Percentiles rank a stretch among this genome's conserved stretches.
phyloP scores from a whole-genome alignment of 2,888 invertebrate species.

The Linyphia triangularis region DNA sequence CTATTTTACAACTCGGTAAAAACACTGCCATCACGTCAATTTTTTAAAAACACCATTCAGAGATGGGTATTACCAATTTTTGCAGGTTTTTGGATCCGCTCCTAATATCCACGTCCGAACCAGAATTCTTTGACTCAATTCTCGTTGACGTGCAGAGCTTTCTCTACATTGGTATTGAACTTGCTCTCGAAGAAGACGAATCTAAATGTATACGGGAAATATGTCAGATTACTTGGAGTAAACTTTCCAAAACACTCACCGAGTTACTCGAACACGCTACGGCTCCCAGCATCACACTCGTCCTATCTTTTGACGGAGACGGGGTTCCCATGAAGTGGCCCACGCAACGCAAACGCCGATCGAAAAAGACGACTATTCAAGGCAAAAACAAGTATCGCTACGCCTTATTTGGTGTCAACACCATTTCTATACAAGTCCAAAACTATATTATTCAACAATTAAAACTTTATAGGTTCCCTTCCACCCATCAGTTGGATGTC shows the following conservation, averaged over 20 bases:
- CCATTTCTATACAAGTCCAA: constrained; percentile 1
- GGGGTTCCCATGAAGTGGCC: constrained; percentile 60
- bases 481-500: background rate
- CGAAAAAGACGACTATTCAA: background rate
- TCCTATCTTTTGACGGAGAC: constrained; percentile 22
- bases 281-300: background rate
- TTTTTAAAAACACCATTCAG: too few species aligned
- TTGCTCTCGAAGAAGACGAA: background rate
- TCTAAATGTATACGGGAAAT: background rate
- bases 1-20: too few species aligned
- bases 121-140: constrained; percentile 19
- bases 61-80: constrained; percentile 23
- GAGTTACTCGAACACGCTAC: background rate
- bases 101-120: background rate
- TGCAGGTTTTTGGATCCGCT: constrained; percentile 13
- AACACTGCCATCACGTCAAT: too few species aligned
- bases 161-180: background rate
- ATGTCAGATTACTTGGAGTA: background rate
- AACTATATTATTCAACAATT: background rate
- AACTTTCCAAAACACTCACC: background rate
- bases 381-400: background rate
- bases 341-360: constrained; percentile 19
- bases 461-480: background rate
- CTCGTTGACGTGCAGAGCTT: background rate
- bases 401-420: background rate